Percentiles rank a stretch among this genome's conserved stretches.
phyloP scores from a whole-genome alignment of 2,888 invertebrate genomes.

The Gerosis bhagava region DNA sequence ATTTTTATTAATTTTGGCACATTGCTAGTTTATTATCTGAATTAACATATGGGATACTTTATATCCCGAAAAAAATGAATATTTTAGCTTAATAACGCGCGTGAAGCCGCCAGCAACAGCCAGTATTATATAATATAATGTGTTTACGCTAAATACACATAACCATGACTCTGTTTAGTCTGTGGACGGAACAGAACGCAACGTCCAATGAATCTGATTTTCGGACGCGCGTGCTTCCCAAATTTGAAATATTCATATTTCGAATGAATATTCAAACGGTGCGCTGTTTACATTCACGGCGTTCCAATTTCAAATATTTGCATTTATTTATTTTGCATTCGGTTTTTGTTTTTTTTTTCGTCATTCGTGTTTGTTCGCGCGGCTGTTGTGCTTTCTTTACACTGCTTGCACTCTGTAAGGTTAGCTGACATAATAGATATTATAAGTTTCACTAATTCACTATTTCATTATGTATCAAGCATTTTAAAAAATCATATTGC shows the following conservation, averaged over 20 bases:
- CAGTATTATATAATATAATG: no score
- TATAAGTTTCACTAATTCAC: no score
- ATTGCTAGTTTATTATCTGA: no score
- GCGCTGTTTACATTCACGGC: slow-evolving; percentile 78
- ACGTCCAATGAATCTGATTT: slow-evolving; percentile 71
- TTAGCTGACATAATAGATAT: neutral
- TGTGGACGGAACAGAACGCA: slow-evolving; percentile 23
- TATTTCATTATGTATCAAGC: no score
- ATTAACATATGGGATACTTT: no score
- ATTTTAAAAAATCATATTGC: no score
- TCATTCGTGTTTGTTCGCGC: no score
- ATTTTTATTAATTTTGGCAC: no score
- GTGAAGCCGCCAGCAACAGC: no score
- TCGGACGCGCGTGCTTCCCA: slow-evolving; percentile 58
- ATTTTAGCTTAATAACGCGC: no score
- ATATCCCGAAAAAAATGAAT: no score
- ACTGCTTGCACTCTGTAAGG: neutral
- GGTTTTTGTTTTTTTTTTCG: slow-evolving; percentile 43
- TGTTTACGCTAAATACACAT: no score
- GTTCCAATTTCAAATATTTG: slow-evolving; percentile 80
- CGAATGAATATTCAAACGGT: slow-evolving; percentile 78
- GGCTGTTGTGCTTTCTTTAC: slow-evolving; percentile 20
- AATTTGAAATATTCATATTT: slow-evolving; percentile 79
- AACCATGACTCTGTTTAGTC: slow-evolving; percentile 21
- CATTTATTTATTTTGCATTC: slow-evolving; percentile 77